Percentiles rank a stretch among this genome's conserved stretches.
Evolutionary conservation across 1,140 invertebrate species (phyloP).

Genomic region (Brachionus paranguensis): DNA sequence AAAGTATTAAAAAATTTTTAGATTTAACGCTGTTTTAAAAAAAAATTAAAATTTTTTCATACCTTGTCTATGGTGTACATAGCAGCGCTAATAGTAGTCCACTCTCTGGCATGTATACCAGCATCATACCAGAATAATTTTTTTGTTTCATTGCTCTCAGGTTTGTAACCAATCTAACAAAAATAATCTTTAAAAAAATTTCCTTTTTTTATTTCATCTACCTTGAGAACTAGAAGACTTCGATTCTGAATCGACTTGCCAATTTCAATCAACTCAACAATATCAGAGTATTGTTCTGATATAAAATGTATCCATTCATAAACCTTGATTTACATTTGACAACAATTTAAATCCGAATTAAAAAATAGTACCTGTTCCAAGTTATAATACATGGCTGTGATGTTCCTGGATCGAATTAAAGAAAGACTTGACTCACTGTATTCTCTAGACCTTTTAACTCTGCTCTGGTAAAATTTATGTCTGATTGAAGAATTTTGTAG

Average conservation of each 20-base stretch:
- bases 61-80: constrained; percentile 2
- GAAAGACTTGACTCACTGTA: not conserved
- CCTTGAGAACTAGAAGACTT: constrained; percentile 15
- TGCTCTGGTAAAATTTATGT: not conserved
- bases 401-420: not conserved
- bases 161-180: not conserved
- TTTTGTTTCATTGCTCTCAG: not conserved
- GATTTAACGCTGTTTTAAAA: no score
- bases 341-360: not conserved
- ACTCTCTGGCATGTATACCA: constrained; percentile 20
- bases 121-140: constrained; percentile 33
- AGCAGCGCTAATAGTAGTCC: not conserved
- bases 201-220: not conserved
- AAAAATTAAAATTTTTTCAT: not conserved
- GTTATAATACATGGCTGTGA: not conserved
- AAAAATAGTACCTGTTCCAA: not conserved
- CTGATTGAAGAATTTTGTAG: not conserved
- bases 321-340: not conserved
- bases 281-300: not conserved
- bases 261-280: constrained; percentile 9
- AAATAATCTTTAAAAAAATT: not conserved
- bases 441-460: not conserved
- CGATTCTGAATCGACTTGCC: not conserved
- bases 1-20: no score
- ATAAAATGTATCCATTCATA: constrained; percentile 13